Evolutionary conservation across 2,113 vertebrate genomes (phyloP), one percentile per base, ranked within the genome.

Genomic region (Muscicapa adusta): DNA sequence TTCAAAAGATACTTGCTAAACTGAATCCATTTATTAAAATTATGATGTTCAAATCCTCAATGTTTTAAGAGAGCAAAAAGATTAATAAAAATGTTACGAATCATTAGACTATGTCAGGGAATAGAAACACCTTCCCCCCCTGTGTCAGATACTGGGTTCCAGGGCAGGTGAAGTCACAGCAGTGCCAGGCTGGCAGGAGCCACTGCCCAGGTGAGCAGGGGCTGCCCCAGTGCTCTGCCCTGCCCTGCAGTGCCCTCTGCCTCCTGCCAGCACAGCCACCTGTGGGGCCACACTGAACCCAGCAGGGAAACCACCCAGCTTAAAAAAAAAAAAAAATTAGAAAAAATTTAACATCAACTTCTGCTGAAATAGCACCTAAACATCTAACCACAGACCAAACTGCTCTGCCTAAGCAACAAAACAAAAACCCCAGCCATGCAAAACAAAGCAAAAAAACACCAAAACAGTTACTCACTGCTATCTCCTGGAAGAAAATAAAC

Each of bases 161-260:
- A 40, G n/a, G 2, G 72, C 33, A 91, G 60, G 70, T 65, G 4
- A 75, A 38, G 67, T 70, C 73, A 38, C 71, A 62, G 65, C 14
- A 86, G 80, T 19, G 60, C 36, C 79, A 68, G 53, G 20, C 20
- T 60, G 88, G 78, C 78, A 82, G 76, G 23, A 71, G 75, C 36
- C 56, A 60, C 16, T 13, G 51, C 51, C 76, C 19, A 38, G 60
- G 25, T 3, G 40, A 68, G 60, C 72, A 84, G 76, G 1, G 48
- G 57, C 63, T 70, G 76, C 38, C 61, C 65, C 28, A 5, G 34
- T 2, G 18, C 56, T 68, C 51, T 75, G 66, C 70, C 76, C 57
- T 67, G 50, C 48, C 90, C 85, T 85, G 58, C 85, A 90, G 66
- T 94, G 95, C 92, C 88, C 93, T 56, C 88, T 95, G 65, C 6